Evolutionary conservation across 2,888 invertebrate genomes (phyloP).

Genomic region (Petrolisthes manimaculis): DNA sequence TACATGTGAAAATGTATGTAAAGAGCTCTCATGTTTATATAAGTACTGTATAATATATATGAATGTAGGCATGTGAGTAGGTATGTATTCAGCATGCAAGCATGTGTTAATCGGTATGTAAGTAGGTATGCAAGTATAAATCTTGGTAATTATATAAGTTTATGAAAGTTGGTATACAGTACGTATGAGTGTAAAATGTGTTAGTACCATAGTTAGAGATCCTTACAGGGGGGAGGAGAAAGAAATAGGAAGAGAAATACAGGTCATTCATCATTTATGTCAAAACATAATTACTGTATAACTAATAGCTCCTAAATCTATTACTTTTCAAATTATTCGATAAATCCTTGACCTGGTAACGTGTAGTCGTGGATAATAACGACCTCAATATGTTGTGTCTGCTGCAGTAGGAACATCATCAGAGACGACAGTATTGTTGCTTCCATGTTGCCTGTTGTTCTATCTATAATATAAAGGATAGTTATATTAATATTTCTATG

Average conservation of each 20-base stretch:
- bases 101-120: neutral
- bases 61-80: neutral
- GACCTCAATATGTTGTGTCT: neutral
- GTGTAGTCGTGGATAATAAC: slow-evolving; percentile 5
- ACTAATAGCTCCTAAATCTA: no score
- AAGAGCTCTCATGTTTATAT: slow-evolving; percentile 1
- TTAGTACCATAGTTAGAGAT: neutral
- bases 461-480: no score
- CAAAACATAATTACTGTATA: no score
- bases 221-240: no score
- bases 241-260: no score
- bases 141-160: neutral
- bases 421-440: neutral
- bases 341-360: no score
- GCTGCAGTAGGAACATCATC: neutral
- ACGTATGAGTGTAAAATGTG: neutral
- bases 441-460: neutral
- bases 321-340: no score
- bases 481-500: no score
- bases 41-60: neutral
- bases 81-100: neutral
- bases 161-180: neutral
- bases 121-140: slow-evolving; percentile 1
- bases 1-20: neutral
- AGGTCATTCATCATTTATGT: no score